phyloP scores from a whole-genome alignment of 2,797 vertebrate species.

The Balearica regulorum region DNA sequence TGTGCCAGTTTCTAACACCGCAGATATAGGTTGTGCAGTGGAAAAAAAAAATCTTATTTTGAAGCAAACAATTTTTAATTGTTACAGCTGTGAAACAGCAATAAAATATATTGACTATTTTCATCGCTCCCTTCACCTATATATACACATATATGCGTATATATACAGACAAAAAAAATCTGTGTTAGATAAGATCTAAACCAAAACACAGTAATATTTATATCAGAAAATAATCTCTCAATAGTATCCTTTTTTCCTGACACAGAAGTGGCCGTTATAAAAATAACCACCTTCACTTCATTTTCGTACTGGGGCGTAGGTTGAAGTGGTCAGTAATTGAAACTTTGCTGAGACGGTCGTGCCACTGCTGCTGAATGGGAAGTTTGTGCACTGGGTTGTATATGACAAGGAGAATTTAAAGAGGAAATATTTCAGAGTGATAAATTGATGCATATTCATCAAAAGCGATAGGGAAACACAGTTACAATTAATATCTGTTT shows the following conservation, averaged over 20 bases:
- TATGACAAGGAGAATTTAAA: constrained; percentile 36
- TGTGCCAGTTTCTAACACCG: not conserved
- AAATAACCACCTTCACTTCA: not conserved
- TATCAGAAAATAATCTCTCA: not conserved
- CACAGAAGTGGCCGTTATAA: not conserved
- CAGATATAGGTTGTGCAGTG: not conserved
- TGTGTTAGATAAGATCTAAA: not conserved
- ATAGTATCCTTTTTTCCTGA: not conserved
- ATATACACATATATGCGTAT: not conserved
- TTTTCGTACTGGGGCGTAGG: not conserved
- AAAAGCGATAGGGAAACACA: not conserved
- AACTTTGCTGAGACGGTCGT: not conserved
- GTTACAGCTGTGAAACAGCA: not conserved
- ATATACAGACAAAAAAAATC: not conserved
- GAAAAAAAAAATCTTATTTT: not conserved
- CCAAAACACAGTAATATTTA: not conserved
- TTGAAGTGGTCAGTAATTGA: not conserved
- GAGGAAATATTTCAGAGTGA: constrained; percentile 61
- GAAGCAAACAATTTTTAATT: not conserved
- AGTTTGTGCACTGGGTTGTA: constrained; percentile 8
- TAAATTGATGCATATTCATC: constrained; percentile 57
- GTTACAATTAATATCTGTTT: not conserved
- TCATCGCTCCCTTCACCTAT: not conserved
- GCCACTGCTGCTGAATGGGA: not conserved
- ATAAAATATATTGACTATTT: not conserved